These are phyloP conservation scores for Penaeus vannamei DNA, from an alignment of 1,140 invertebrate genomes.

Conservation along the genomic window DNA sequence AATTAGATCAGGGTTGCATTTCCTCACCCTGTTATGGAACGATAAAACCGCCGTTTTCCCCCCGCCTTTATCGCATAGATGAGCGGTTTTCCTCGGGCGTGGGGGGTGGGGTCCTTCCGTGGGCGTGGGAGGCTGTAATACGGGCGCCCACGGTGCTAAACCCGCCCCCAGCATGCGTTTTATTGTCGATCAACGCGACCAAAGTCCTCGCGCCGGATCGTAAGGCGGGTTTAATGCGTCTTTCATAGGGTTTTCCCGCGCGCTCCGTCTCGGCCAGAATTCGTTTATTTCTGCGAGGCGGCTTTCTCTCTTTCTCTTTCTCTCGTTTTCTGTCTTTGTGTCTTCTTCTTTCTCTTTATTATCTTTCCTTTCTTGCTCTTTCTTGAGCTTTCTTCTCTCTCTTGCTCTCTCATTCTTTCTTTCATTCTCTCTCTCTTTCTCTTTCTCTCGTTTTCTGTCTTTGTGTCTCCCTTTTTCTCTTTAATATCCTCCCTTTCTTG, in stretches of 20 bases:
- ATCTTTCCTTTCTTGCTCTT: too few relatives aligned
- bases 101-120: not conserved
- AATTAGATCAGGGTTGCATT: conserved; percentile 9
- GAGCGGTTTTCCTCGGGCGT: not conserved
- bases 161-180: conserved; percentile 28
- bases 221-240: conserved; percentile 44
- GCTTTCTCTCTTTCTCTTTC: too few relatives aligned
- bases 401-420: too few relatives aligned
- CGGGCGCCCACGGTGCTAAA: conserved; percentile 18
- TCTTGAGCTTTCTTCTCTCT: too few relatives aligned
- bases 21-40: conserved; percentile 1
- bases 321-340: too few relatives aligned
- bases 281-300: not conserved
- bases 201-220: conserved; percentile 34
- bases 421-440: too few relatives aligned
- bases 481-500: too few relatives aligned
- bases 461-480: too few relatives aligned
- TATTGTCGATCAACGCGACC: conserved; percentile 27
- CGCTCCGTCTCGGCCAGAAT: not conserved
- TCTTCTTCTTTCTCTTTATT: too few relatives aligned
- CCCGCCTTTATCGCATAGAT: conserved; percentile 30
- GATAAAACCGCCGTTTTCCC: not conserved
- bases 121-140: not conserved
- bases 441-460: too few relatives aligned
- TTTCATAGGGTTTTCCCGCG: conserved; percentile 18